Evolutionary conservation across 2,113 vertebrate species (phyloP), one percentile per base, ranked within the genome.

Genomic region (Microcebus jonahi): DNA sequence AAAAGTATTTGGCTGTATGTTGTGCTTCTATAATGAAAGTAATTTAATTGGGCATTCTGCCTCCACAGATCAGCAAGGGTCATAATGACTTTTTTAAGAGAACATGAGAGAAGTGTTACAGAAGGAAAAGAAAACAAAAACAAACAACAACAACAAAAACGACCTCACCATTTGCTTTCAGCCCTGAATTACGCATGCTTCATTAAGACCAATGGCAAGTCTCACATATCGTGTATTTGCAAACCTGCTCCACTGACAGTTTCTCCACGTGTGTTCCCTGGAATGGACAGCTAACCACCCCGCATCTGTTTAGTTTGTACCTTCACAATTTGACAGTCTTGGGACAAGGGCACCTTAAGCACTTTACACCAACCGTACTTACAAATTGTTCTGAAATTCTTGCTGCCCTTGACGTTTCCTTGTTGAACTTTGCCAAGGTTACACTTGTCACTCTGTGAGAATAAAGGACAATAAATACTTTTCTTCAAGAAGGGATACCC

Each of bases 11-110:
- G 96, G 82, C 93, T 86, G 80, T 92, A 80, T 76, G 81, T 94
- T 76, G 81, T 94, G 82, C 48, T 96, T 97, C 83, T n/a, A 53
- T 95, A 97, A 84, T 79, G 97, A 96, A 97, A 93, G 83, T 92
- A 86, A 93, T 97, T 96, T 71, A 67, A 55, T 95, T 97, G 96
- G 63, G 92, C 45, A 25, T n/a, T 98, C 57, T 67, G 7, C 86
- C 79, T 97, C 95, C 96, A 73, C 61, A 81, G 67, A 96, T 90
- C 89, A 95, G 92, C 90, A 79, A 83, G 88, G 93, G 67, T 96
- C 76, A 95, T 50, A 83, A 75, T 92, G 25, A 71, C 34, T 91
- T 97, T 59, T 84, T 82, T 89, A 89, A 95, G 61, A 77, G 85
- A 65, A 79, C 34, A 20, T 42, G 53, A 94, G 57, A 93, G 75